A percentile compares a stretch with the other conserved stretches of the same genome.
Conservation (phyloP, 1,140 invertebrate species). For the Drosophila sproati region DNA sequence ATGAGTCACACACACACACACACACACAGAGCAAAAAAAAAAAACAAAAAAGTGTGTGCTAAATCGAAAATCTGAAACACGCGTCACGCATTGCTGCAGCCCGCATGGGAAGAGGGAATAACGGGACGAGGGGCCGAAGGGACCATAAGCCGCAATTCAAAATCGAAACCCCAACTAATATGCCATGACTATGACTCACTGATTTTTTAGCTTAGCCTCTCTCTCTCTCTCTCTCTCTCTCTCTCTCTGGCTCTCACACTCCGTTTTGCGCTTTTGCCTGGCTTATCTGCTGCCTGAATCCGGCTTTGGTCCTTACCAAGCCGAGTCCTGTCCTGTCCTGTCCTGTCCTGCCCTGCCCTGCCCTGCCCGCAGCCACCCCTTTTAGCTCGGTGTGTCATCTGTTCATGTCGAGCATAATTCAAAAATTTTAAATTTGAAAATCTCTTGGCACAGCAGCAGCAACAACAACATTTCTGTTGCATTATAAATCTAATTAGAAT, state of each 20-base stretch:
- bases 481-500: constrained; percentile 81
- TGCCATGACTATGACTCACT: constrained; percentile 71
- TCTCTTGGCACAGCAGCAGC: constrained; percentile 25
- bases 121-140: constrained; percentile 26
- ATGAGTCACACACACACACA: constrained; percentile 28
- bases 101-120: not conserved
- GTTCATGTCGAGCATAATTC: constrained; percentile 63
- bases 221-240: constrained; percentile 10
- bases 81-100: constrained; percentile 58
- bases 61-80: constrained; percentile 82
- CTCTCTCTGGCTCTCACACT: constrained; percentile 7
- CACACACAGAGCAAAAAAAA: not conserved
- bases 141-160: constrained; percentile 1
- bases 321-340: constrained; percentile 14
- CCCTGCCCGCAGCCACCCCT: constrained; percentile 29
- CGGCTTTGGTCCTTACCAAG: constrained; percentile 12
- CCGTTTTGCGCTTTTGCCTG: not conserved
- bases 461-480: constrained; percentile 62
- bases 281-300: constrained; percentile 25
- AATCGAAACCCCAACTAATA: constrained; percentile 47
- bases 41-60: constrained; percentile 56
- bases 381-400: constrained; percentile 7
- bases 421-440: constrained; percentile 70
- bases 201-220: constrained; percentile 39
- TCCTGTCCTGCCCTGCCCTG: not conserved